Evolutionary conservation across 2,888 invertebrate genomes (phyloP).

Genomic region (Arrhopalites spinosus): DNA sequence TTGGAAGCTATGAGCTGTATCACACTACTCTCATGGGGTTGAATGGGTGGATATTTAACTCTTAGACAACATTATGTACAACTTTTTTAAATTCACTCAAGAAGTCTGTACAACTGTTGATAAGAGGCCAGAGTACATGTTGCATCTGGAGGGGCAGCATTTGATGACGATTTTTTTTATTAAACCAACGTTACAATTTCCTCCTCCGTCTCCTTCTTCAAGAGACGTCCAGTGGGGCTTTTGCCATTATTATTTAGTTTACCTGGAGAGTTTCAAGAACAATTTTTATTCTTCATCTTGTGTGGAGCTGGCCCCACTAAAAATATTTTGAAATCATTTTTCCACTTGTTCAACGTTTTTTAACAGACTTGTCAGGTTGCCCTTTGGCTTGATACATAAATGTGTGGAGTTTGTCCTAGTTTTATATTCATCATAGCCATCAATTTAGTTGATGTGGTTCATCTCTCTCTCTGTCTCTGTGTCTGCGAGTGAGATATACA

Average conservation of each 20-base stretch:
- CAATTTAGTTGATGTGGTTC: too few species aligned
- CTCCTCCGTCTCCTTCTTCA: too few species aligned
- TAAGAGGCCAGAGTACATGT: slow-evolving; percentile 18
- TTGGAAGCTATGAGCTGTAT: background rate
- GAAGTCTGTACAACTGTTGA: slow-evolving; percentile 5
- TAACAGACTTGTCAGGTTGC: slow-evolving; percentile 3
- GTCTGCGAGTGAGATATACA: background rate
- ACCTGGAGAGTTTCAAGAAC: too few species aligned
- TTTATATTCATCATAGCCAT: too few species aligned
- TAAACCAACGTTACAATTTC: too few species aligned
- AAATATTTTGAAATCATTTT: background rate
- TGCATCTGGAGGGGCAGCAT: slow-evolving; percentile 31
- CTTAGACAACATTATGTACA: slow-evolving; percentile 12
- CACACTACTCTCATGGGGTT: background rate
- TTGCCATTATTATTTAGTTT: background rate
- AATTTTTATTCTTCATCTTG: too few species aligned
- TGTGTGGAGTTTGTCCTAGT: background rate
- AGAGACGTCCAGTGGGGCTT: background rate
- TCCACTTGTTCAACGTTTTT: background rate
- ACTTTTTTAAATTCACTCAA: slow-evolving; percentile 14
- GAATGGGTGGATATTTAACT: slow-evolving; percentile 28
- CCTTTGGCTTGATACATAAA: slow-evolving; percentile 14
- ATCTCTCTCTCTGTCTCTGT: background rate
- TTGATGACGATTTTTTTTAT: slow-evolving; percentile 10
- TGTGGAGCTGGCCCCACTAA: too few species aligned